These are phyloP conservation scores for Armadillidium nasatum DNA, from an alignment of 1,140 invertebrate species.

Conservation along the genomic window DNA sequence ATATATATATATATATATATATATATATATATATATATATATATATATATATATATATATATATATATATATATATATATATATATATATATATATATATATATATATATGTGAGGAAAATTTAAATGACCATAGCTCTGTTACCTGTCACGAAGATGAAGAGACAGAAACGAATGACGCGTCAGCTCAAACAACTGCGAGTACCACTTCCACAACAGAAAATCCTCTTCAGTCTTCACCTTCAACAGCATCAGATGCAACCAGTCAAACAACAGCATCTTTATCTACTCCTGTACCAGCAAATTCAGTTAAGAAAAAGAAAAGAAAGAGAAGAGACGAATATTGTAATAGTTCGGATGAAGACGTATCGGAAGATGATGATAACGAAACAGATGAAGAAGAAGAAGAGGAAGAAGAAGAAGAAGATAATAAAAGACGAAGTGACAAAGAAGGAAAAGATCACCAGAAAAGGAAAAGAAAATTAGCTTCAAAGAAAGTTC, in stretches of 20 bases:
- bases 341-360: background rate
- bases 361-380: background rate
- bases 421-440: conserved; percentile 18
- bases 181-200: background rate
- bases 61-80: background rate
- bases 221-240: conserved; percentile 11
- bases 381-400: conserved; percentile 8
- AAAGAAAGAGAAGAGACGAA: background rate
- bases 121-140: background rate
- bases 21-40: background rate
- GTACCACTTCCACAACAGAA: background rate
- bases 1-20: too few relatives aligned
- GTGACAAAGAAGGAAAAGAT: conserved; percentile 27
- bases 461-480: conserved; percentile 12
- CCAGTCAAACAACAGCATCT: background rate
- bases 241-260: background rate
- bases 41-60: background rate
- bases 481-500: conserved; percentile 3
- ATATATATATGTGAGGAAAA: too few relatives aligned
- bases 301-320: background rate
- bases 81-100: background rate
- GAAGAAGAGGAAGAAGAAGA: conserved; percentile 22
- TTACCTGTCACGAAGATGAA: background rate
- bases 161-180: background rate
- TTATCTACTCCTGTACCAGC: background rate